Conservation (phyloP, 2,797 vertebrate genomes). For the Helarctos malayanus region DNA sequence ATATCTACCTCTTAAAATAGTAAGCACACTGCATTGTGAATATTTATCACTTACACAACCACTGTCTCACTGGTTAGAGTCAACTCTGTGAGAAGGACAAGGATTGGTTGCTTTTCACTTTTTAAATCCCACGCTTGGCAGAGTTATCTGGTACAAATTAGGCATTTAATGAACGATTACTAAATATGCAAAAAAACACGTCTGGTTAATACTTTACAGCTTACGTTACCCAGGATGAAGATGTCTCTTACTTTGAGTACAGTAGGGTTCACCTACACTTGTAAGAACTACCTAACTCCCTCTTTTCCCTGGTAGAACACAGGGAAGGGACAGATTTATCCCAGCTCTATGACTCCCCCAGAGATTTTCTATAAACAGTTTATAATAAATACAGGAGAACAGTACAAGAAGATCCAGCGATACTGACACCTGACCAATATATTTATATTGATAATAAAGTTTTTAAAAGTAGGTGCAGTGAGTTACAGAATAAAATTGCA, state of each 20-base stretch:
- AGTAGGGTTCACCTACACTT: background rate
- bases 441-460: conserved; percentile 37
- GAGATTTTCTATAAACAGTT: conserved; percentile 15
- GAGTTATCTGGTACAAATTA: conserved; percentile 20
- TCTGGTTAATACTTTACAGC: conserved; percentile 21
- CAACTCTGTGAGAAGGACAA: background rate
- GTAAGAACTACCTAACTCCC: background rate
- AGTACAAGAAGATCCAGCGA: conserved; percentile 37
- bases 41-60: conserved; percentile 35
- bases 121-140: conserved; percentile 24
- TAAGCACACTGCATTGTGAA: background rate
- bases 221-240: background rate
- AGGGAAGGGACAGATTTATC: background rate
- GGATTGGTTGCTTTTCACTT: conserved; percentile 1
- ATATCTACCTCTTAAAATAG: conserved; percentile 29
- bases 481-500: conserved; percentile 45
- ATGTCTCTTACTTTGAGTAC: conserved; percentile 16
- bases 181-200: conserved; percentile 20
- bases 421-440: background rate
- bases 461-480: background rate
- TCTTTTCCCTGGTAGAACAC: background rate
- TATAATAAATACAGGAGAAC: background rate
- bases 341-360: background rate
- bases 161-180: conserved; percentile 45
- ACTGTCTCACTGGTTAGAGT: background rate